Evolutionary conservation across 2,888 invertebrate species (phyloP).

Genomic region (Bedellia somnulentella): DNA sequence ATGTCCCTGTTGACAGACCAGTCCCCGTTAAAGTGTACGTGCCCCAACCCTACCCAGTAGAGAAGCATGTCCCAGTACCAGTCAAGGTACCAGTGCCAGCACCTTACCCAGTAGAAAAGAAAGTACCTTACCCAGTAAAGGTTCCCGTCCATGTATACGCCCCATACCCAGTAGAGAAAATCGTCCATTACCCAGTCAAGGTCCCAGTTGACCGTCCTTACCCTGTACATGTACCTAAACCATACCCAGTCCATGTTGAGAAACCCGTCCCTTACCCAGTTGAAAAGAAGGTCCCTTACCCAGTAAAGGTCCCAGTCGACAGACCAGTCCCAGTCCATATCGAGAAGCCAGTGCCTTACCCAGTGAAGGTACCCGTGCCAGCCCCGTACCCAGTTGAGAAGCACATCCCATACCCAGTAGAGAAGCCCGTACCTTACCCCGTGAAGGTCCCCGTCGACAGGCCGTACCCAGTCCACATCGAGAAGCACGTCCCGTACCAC

Average conservation of each 20-base stretch:
- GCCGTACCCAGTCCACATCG: conserved; percentile 67
- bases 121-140: conserved; percentile 67
- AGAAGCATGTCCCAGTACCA: conserved; percentile 65
- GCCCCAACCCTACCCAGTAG: conserved; percentile 62
- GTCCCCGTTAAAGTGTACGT: conserved; percentile 56
- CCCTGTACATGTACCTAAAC: conserved; percentile 64
- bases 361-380: conserved; percentile 68
- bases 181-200: conserved; percentile 63
- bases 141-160: conserved; percentile 64
- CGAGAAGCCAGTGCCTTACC: conserved; percentile 47
- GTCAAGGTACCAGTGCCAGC: conserved; percentile 70
- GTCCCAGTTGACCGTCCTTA: conserved; percentile 68
- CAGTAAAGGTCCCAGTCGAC: conserved; percentile 64
- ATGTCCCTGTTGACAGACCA: conserved; percentile 54
- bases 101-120: conserved; percentile 69
- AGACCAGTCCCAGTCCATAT: conserved; percentile 54
- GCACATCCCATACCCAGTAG: conserved; percentile 66
- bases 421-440: conserved; percentile 67
- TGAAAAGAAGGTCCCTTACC: conserved; percentile 61
- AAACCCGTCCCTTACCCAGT: conserved; percentile 65
- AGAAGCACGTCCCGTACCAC: conserved; percentile 66
- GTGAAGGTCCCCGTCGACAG: conserved; percentile 66
- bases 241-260: conserved; percentile 62
- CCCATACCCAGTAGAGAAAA: conserved; percentile 58
- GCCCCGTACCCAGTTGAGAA: conserved; percentile 66